These are phyloP conservation scores for Rhamnusium bicolor DNA, from an alignment of 2,888 invertebrate genomes.

Conservation along the genomic window DNA sequence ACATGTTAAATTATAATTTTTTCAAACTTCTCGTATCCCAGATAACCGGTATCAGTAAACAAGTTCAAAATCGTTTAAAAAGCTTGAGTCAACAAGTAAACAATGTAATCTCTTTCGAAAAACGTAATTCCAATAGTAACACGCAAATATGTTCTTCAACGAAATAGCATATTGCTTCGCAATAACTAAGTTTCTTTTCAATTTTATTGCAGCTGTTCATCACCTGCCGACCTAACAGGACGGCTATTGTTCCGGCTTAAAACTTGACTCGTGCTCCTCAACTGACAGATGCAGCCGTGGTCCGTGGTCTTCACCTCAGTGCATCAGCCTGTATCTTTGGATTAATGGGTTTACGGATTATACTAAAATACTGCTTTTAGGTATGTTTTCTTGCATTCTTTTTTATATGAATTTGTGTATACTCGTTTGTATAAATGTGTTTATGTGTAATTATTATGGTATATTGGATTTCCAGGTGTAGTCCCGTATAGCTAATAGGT, in stretches of 20 bases:
- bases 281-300: conserved; percentile 29
- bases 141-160: neutral
- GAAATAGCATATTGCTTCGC: neutral
- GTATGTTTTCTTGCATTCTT: neutral
- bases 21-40: neutral
- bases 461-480: too few relatives aligned
- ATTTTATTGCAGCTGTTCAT: conserved; percentile 45
- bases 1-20: too few relatives aligned
- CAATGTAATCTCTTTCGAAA: neutral
- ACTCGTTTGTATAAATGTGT: too few relatives aligned
- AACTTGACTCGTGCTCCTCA: conserved; percentile 45
- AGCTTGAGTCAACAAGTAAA: neutral
- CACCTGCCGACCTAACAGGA: conserved; percentile 49
- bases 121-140: neutral
- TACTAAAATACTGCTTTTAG: neutral
- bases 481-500: too few relatives aligned
- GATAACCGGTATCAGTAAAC: neutral
- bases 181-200: conserved; percentile 25
- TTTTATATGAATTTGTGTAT: too few relatives aligned
- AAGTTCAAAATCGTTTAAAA: neutral
- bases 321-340: neutral
- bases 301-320: neutral
- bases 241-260: conserved; percentile 43
- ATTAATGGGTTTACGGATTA: neutral
- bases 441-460: too few relatives aligned